Base-by-base conservation (phyloP, 2,797 vertebrate genomes). In the Bradypus variegatus region DNA sequence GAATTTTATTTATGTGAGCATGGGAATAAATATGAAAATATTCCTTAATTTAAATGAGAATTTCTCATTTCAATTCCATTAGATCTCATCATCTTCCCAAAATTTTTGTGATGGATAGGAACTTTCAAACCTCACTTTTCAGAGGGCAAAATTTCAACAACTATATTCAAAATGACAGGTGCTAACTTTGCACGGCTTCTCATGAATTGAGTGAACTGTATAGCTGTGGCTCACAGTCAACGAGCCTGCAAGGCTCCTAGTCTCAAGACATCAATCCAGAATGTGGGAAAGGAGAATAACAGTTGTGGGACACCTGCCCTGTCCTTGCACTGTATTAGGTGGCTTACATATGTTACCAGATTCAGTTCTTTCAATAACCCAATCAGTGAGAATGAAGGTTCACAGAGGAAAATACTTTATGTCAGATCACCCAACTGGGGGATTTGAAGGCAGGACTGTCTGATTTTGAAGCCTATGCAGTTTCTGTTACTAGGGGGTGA, bases 41-140 rank as follows among this genome's bases (percentile, higher is more conserved):
- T 55, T 80, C 75, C 60, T 75, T 89, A 65, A 69, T 55, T 86
- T 86, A 95, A 85, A 86, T 48, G 45, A 93, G 6, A 88, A 88
- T 60, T 89, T 62, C 76, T 33, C 55, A 89, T 48, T 84, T 89
- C 53, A 79, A 76, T 90, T 65, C 31, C 53, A 72, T 65, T 77
- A 62, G 53, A 33, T 80, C 58, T 77, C 58, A 75, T 78, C 45
- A 70, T 79, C 55, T 50, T 81, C 50, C 70, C 31, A 6, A 76
- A 88, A 86, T 69, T 77, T 67, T 70, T 64, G 38, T 15, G 64
- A 65, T 45, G 50, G 91, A 86, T 48, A 91, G 3, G 15, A 90
- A 89, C 50, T 89, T 88, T 65, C 48, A 88, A 65, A 85, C 38
- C 62, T 92, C 64, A 65, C 70, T 88, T 88, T 33, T 18, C 53